Evolutionary conservation across 2,888 invertebrate species (phyloP).

Genomic region (Phytoseiulus persimilis): DNA sequence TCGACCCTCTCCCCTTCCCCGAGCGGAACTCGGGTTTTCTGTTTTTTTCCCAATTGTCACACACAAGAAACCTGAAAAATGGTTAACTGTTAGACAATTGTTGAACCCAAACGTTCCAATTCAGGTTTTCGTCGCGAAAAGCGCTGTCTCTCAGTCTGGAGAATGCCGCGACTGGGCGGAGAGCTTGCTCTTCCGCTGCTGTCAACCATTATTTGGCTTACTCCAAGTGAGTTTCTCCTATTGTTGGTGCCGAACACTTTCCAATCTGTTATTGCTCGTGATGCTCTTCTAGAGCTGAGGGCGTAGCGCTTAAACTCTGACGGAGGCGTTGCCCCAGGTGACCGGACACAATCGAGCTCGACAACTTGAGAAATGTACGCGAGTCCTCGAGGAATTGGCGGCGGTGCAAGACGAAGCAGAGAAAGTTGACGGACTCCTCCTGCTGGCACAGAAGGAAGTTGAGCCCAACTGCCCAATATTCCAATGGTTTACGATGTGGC

Average conservation of each 20-base stretch:
- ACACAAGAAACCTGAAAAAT: no score
- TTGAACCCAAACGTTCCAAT: background rate
- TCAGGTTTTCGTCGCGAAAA: conserved; percentile 47
- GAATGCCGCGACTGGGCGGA: conserved; percentile 80
- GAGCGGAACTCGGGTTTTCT: no score
- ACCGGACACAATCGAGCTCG: conserved; percentile 91
- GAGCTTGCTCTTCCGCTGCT: conserved; percentile 75
- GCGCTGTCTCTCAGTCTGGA: conserved; percentile 57
- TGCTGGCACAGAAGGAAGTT: conserved; percentile 61
- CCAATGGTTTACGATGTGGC: conserved; percentile 87
- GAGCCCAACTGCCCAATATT: conserved; percentile 64
- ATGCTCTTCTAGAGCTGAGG: no score
- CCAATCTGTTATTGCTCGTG: background rate
- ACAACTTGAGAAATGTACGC: conserved; percentile 83
- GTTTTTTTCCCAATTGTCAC: no score
- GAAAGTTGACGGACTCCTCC: conserved; percentile 74
- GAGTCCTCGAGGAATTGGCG: conserved; percentile 80
- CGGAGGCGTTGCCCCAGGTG: conserved; percentile 56
- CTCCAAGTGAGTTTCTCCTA: conserved; percentile 51
- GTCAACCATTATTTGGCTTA: conserved; percentile 73
- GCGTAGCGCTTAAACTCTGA: no score
- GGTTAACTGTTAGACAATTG: no score
- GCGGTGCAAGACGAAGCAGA: conserved; percentile 89
- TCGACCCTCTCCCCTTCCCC: no score
- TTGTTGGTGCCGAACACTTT: background rate